phyloP scores from a whole-genome alignment of 2,797 vertebrate genomes.

The Semaprochilodus insignis region DNA sequence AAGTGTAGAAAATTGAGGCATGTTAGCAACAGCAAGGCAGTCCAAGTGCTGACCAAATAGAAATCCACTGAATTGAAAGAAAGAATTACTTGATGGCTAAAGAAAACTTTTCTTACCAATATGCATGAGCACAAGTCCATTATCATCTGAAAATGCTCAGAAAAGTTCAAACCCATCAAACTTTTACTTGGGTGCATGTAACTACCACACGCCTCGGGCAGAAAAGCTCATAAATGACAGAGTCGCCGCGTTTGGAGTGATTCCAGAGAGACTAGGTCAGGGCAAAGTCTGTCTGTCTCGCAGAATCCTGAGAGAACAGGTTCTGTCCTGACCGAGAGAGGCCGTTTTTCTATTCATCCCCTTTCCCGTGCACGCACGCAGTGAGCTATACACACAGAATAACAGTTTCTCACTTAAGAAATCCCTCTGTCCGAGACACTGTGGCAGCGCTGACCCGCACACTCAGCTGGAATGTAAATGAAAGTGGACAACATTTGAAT shows the following conservation, averaged over 20 bases:
- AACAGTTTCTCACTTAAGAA: constrained; percentile 13
- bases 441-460: background rate
- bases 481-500: constrained; percentile 29
- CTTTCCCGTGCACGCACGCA: background rate
- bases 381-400: background rate
- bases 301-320: constrained; percentile 24
- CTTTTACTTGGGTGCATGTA: background rate
- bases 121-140: background rate
- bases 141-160: background rate
- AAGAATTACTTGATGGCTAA: background rate
- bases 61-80: background rate
- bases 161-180: background rate
- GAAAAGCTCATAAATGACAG: background rate
- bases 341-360: background rate
- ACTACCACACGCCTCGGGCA: background rate
- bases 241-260: background rate
- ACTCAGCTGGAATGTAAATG: constrained; percentile 31
- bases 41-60: background rate
- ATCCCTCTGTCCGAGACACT: background rate
- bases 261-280: constrained; percentile 6
- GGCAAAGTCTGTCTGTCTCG: background rate
- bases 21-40: background rate
- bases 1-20: background rate
- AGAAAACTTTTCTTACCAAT: background rate
- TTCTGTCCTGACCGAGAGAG: constrained; percentile 7